A percentile compares a stretch with the other conserved stretches of the same genome.
These are phyloP conservation scores for Ormyrus labotus DNA, from an alignment of 2,888 invertebrate genomes.

Conservation along the genomic window DNA sequence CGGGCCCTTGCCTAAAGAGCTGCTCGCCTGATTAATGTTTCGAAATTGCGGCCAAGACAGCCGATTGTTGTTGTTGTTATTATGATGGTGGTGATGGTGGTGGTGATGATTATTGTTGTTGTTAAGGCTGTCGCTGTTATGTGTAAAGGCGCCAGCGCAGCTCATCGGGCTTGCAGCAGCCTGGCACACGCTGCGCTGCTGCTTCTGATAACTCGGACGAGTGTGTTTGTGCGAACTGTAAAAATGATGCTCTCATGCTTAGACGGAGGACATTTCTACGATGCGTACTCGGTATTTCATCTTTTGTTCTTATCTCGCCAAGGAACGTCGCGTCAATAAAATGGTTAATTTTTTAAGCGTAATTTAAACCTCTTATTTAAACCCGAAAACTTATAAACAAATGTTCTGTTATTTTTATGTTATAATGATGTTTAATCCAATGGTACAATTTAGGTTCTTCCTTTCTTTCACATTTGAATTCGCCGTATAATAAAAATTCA, in stretches of 20 bases:
- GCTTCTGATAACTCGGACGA: slow-evolving; percentile 75
- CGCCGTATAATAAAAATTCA: too few species aligned
- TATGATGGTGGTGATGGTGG: slow-evolving; percentile 72
- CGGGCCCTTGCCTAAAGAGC: slow-evolving; percentile 43
- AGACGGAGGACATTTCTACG: slow-evolving; percentile 10
- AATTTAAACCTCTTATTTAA: too few species aligned
- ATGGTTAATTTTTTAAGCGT: too few species aligned
- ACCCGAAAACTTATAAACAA: too few species aligned
- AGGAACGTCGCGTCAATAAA: not conserved
- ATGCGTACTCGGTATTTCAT: slow-evolving; percentile 13
- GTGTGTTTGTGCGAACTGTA: slow-evolving; percentile 75
- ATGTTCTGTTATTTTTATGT: too few species aligned
- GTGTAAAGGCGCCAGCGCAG: slow-evolving; percentile 59
- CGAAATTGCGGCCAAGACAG: slow-evolving; percentile 80
- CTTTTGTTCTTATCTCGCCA: slow-evolving; percentile 8
- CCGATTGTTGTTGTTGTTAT: slow-evolving; percentile 78
- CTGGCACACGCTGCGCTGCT: slow-evolving; percentile 73
- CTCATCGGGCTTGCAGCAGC: slow-evolving; percentile 31
- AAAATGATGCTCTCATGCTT: slow-evolving; percentile 73
- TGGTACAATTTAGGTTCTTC: too few species aligned
- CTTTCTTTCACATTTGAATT: too few species aligned
- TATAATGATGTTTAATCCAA: too few species aligned
- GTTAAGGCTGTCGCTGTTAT: slow-evolving; percentile 55
- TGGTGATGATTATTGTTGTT: slow-evolving; percentile 63
- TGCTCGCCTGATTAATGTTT: slow-evolving; percentile 72